Conservation (phyloP, 2,888 invertebrate genomes). For the Netelia melanura region DNA sequence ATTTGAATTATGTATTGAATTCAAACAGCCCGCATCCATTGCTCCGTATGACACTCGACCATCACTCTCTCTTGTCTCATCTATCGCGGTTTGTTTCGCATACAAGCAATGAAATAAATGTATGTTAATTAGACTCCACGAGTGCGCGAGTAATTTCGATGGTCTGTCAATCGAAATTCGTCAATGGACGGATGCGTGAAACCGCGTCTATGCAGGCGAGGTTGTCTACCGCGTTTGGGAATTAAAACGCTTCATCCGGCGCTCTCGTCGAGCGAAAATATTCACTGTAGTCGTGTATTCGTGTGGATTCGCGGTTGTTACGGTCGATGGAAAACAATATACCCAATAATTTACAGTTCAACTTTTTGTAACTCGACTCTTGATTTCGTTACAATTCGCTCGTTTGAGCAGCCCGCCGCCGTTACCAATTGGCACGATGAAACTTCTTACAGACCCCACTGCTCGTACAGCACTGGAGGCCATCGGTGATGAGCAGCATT, state of each 20-base stretch:
- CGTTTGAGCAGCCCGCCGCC: background rate
- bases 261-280: slow-evolving; percentile 15
- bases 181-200: slow-evolving; percentile 29
- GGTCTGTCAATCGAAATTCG: slow-evolving; percentile 38
- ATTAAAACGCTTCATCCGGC: slow-evolving; percentile 44
- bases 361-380: background rate
- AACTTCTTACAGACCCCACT: background rate
- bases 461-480: too few species aligned
- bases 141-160: background rate
- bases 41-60: background rate
- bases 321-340: background rate
- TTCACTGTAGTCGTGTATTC: slow-evolving; percentile 17
- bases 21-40: background rate
- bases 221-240: background rate
- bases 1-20: background rate
- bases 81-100: slow-evolving; percentile 14
- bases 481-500: too few species aligned
- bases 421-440: background rate
- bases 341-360: background rate
- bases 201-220: background rate
- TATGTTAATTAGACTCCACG: slow-evolving; percentile 37
- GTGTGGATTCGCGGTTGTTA: background rate
- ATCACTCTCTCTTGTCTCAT: background rate
- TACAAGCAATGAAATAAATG: slow-evolving; percentile 45
- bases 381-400: background rate